A percentile compares a stretch with the other conserved stretches of the same genome.
phyloP scores from a whole-genome alignment of 2,888 invertebrate species.

The Adela reaumurella region DNA sequence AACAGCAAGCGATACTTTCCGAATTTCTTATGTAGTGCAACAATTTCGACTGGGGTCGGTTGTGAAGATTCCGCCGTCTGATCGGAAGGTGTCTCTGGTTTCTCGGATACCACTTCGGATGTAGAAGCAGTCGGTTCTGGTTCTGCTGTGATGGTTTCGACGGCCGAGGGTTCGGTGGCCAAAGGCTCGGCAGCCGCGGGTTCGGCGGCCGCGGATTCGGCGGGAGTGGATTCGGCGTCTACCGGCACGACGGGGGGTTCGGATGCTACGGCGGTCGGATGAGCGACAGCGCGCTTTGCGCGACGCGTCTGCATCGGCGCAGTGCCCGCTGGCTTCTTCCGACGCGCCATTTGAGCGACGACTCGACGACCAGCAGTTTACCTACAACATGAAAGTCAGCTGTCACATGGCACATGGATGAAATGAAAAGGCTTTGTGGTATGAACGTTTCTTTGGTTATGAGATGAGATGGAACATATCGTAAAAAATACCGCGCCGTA shows the following conservation, averaged over 20 bases:
- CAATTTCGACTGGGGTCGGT: slow-evolving; percentile 24
- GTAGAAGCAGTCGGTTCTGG: neutral
- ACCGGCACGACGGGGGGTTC: slow-evolving; percentile 10
- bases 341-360: slow-evolving; percentile 35
- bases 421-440: too few relatives aligned
- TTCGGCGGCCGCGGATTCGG: slow-evolving; percentile 13
- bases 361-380: slow-evolving; percentile 21
- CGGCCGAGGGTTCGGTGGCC: neutral
- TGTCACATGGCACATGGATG: too few relatives aligned
- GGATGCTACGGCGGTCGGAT: slow-evolving; percentile 23
- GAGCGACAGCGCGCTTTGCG: slow-evolving; percentile 27
- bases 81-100: slow-evolving; percentile 6
- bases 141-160: too few relatives aligned
- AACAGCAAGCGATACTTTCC: slow-evolving; percentile 54
- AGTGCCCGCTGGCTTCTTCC: slow-evolving; percentile 36
- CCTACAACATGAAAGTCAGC: slow-evolving; percentile 19
- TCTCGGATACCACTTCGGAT: slow-evolving; percentile 5
- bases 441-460: too few relatives aligned
- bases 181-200: neutral
- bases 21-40: slow-evolving; percentile 53
- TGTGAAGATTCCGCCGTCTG: too few relatives aligned
- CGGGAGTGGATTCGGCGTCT: slow-evolving; percentile 14
- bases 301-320: slow-evolving; percentile 29
- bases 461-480: too few relatives aligned
- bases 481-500: too few relatives aligned